Evolutionary conservation across 2,113 vertebrate species (phyloP).

Genomic region (Myotis davidii): DNA sequence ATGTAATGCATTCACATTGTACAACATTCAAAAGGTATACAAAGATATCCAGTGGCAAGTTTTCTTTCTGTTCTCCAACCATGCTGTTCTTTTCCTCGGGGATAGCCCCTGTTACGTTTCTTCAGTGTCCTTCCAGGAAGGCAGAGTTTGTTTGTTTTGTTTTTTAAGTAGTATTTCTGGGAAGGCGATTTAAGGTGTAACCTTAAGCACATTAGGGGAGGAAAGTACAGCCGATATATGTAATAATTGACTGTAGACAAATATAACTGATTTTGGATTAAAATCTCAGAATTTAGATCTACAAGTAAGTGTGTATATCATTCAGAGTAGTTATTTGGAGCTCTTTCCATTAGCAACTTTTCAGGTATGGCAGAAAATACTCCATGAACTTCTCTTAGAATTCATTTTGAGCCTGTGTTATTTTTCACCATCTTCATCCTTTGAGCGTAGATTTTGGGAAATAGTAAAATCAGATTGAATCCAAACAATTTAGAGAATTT

Average conservation of each 20-base stretch:
- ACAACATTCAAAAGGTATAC: background rate
- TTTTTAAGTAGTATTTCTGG: background rate
- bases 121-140: background rate
- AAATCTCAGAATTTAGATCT: slow-evolving; percentile 35
- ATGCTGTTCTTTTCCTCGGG: background rate
- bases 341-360: slow-evolving; percentile 32
- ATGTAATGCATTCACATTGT: background rate
- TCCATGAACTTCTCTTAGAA: slow-evolving; percentile 35
- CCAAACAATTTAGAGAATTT: slow-evolving; percentile 20
- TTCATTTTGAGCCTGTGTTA: background rate
- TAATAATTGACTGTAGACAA: background rate
- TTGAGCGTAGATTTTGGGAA: slow-evolving; percentile 34
- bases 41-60: background rate
- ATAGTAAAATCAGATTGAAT: slow-evolving; percentile 30
- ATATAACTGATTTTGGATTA: background rate
- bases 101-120: background rate
- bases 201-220: background rate
- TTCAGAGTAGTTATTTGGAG: background rate
- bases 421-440: slow-evolving; percentile 32
- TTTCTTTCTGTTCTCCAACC: background rate
- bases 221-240: background rate
- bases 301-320: background rate
- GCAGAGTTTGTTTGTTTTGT: background rate
- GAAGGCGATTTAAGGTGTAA: background rate
- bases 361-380: background rate